Base-by-base conservation (phyloP, 2,888 invertebrate genomes). In the Oxystoma pomonae region DNA sequence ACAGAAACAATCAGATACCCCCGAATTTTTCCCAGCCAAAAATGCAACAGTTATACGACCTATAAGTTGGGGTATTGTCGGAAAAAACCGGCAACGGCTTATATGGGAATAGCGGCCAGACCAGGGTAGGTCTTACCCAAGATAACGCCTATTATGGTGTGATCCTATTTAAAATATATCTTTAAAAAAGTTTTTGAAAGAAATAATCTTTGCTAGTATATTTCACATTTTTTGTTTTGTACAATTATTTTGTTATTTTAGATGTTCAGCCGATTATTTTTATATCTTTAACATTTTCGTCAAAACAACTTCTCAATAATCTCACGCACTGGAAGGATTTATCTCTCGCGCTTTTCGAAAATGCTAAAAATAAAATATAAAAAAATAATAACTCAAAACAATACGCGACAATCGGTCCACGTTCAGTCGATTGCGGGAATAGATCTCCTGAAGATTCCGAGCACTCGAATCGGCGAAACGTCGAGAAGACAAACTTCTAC, bases 111-210 rank as follows among this genome's bases (percentile, higher is more conserved):
- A 49, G 59, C 62, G 7, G 67, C 67, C 17, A 55, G 64, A 49
- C 18, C 58, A 58, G 63, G 20, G 69, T 71, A 66, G 67, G 67
- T 17, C n/a, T n/a, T n/a, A n/a, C n/a, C n/a, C n/a, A n/a, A n/a
- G n/a, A n/a, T n/a, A n/a, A n/a, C n/a, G n/a, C n/a, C n/a, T n/a
- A n/a, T n/a, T n/a, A n/a, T n/a, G 50, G 12, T 12, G n/a, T 53
- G 5, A 9, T 53, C n/a, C n/a, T 53, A 9, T 5, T 9, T 12
- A 9, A n/a, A 9, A 50, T 50, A 50, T 12, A 12, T 9, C 12
- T 50, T 50, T 50, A n/a, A 50, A 50, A 50, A 12, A 9, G 50
- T 50, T n/a, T 9, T 50, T 50, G 12, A 50, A 9, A 50, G 9
- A n/a, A 50, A n/a, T 12, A 50, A 50, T 50, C n/a, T 50, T 50